Conservation (phyloP, 2,113 vertebrate species). For the Xiphorhynchus elegans region DNA sequence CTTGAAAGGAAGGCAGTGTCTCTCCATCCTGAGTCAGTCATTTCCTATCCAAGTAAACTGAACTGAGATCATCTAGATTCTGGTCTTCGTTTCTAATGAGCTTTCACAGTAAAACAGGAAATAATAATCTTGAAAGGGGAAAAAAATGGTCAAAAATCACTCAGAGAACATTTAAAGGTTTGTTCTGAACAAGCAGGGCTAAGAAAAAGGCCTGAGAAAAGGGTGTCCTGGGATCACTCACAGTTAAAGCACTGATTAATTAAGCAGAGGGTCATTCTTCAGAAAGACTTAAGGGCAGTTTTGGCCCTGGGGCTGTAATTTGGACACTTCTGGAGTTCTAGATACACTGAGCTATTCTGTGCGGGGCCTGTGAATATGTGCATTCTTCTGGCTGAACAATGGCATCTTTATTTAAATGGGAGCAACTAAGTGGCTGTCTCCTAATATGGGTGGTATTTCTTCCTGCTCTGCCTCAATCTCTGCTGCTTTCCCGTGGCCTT, state of each 20-base stretch:
- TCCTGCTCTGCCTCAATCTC: slow-evolving; percentile 62
- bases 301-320: slow-evolving; percentile 61
- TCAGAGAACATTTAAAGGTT: slow-evolving; percentile 66
- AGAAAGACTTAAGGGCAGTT: slow-evolving; percentile 59
- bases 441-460: slow-evolving; percentile 67
- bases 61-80: slow-evolving; percentile 70
- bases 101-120: slow-evolving; percentile 66
- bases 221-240: slow-evolving; percentile 62
- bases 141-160: slow-evolving; percentile 68
- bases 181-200: slow-evolving; percentile 56
- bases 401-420: slow-evolving; percentile 59
- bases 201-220: slow-evolving; percentile 60
- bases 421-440: slow-evolving; percentile 54
- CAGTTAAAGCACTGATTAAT: slow-evolving; percentile 61
- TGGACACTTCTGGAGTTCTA: slow-evolving; percentile 68
- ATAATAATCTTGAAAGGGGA: slow-evolving; percentile 66
- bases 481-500: slow-evolving; percentile 58
- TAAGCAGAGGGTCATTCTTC: slow-evolving; percentile 63
- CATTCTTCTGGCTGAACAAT: slow-evolving; percentile 63
- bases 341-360: slow-evolving; percentile 66
- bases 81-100: slow-evolving; percentile 60
- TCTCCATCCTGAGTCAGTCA: slow-evolving; percentile 29
- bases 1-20: slow-evolving; percentile 63
- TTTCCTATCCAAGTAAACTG: slow-evolving; percentile 57
- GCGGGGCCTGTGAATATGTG: slow-evolving; percentile 41